Evolutionary conservation across 2,888 invertebrate genomes (phyloP), one percentile per base, ranked within the genome.

Genomic region (Aspidiotus rigidus): DNA sequence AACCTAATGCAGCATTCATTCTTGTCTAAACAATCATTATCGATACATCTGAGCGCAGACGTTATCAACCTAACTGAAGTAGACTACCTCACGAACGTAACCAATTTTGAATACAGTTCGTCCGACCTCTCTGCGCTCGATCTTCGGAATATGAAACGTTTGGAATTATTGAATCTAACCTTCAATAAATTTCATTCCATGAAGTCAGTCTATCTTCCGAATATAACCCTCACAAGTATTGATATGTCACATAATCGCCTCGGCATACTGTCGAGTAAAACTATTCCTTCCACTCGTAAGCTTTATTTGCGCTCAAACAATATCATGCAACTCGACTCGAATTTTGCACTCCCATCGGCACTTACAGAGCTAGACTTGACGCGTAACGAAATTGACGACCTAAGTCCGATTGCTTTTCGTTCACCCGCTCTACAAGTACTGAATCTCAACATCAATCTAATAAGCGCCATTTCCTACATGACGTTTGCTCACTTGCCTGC

Each of bases 21-120:
- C 9, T 17, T 57, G 15, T 16, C 59, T 13, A 39, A 39, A 11
- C 59, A 39, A 28, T 39, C 49, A 1, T 28, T 1, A 5, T 28
- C 28, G 7, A 60, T 67, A 6, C 53, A 59, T 7, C 39, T 60
- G 15, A 15, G 60, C 40, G 60, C 53, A 17, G 57, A 39, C 49
- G 39, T n/a, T 7, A 17, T 60, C 16, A 59, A 44, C 7, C 9
- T 67, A 39, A 10, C 13, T 10, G 59, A 59, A 10, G 28, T 17
- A 13, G 17, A 16, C 56, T 83, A 84, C 49, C 79, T 89, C 72
- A 77, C 79, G 15, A 82, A 81, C 73, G 79, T 91, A 72, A 84
- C 85, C 76, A 83, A 82, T 64, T 79, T 92, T 74, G 87, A 28
- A 28, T 28, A 28, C 28, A 28, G 28, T 5, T 28, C 28, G 28